Percentiles rank a stretch among this genome's conserved stretches.
Conservation (phyloP, 2,113 vertebrate species). For the Sinocyclocheilus grahami region DNA sequence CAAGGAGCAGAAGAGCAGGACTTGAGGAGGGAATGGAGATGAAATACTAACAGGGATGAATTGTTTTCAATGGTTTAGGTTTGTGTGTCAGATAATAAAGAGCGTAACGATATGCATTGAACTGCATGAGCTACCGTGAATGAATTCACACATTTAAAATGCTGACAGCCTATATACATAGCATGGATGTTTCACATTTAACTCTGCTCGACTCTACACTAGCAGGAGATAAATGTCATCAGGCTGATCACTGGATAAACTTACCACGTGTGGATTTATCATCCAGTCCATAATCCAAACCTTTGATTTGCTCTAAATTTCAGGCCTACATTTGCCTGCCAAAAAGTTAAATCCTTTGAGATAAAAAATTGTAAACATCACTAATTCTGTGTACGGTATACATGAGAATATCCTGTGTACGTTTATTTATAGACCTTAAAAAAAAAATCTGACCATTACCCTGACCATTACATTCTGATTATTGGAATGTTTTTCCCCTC, state of each 20-base stretch:
- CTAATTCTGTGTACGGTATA: neutral
- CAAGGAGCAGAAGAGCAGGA: conserved; percentile 20
- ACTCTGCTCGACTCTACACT: neutral
- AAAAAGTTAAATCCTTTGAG: conserved; percentile 31
- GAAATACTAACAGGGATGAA: conserved; percentile 3
- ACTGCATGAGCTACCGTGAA: neutral
- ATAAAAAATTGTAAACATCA: conserved; percentile 9
- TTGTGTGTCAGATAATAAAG: neutral
- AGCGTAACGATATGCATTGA: neutral
- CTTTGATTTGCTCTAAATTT: conserved; percentile 26
- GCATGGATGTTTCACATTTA: neutral
- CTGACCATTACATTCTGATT: neutral
- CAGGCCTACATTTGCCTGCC: conserved; percentile 4
- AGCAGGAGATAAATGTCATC: conserved; percentile 12
- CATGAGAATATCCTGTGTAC: neutral
- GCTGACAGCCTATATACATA: neutral
- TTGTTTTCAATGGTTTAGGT: neutral
- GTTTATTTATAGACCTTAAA: neutral
- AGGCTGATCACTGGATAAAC: conserved; percentile 32
- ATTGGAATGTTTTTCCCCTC: too few relatives aligned
- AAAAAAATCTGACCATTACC: neutral
- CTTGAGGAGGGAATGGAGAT: neutral
- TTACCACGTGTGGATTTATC: conserved; percentile 33
- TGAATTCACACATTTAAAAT: neutral
- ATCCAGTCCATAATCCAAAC: conserved; percentile 19